phyloP scores from a whole-genome alignment of 1,140 invertebrate genomes.

The Hesperophylax magnus region DNA sequence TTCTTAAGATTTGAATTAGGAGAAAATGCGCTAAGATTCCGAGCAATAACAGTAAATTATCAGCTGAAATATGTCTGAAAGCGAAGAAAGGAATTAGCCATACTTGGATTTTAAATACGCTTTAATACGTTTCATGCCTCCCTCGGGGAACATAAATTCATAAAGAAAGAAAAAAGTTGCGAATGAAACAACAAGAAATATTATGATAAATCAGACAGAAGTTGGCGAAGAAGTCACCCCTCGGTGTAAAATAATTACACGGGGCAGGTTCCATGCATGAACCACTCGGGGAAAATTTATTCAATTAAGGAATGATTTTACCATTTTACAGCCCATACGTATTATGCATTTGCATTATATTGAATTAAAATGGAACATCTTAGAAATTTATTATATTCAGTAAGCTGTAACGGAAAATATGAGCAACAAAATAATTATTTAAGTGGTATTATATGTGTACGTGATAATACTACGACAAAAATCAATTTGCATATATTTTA shows the following conservation, averaged over 20 bases:
- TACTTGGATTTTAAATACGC: constrained; percentile 53
- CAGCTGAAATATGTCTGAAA: constrained; percentile 42
- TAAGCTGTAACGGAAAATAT: background rate
- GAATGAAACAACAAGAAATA: constrained; percentile 46
- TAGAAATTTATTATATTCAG: no score
- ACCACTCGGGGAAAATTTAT: constrained; percentile 20
- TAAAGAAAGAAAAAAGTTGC: constrained; percentile 50
- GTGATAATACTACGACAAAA: no score
- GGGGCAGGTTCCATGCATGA: background rate
- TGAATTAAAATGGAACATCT: no score
- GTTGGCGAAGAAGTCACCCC: constrained; percentile 25
- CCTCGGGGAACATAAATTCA: constrained; percentile 55
- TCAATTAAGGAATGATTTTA: constrained; percentile 30
- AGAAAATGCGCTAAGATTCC: background rate
- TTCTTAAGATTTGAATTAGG: background rate
- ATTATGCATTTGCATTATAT: no score
- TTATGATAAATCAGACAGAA: constrained; percentile 44
- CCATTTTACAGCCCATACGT: no score
- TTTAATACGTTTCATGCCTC: constrained; percentile 56
- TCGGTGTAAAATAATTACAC: constrained; percentile 39
- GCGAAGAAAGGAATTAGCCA: constrained; percentile 42
- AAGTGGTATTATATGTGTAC: no score
- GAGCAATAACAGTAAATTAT: constrained; percentile 54
- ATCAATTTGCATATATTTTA: no score
- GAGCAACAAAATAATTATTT: no score